A percentile compares a stretch with the other conserved stretches of the same genome.
Conservation (phyloP, 1,140 invertebrate genomes). For the Saccostrea glomerata region DNA sequence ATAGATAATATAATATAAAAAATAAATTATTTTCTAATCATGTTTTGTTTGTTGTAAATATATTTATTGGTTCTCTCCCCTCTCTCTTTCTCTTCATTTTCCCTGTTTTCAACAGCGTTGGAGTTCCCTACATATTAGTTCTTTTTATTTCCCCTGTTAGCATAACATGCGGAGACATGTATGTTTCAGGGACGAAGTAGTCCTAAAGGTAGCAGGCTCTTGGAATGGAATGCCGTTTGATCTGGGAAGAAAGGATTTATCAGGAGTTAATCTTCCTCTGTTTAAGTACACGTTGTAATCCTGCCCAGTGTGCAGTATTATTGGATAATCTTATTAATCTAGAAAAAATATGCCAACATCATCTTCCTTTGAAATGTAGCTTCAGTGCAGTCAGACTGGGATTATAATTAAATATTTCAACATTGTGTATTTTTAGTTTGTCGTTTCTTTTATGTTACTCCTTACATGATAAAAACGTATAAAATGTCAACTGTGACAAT, state of each 20-base stretch:
- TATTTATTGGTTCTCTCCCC: not conserved
- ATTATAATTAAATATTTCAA: slow-evolving; percentile 4
- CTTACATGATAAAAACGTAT: slow-evolving; percentile 26
- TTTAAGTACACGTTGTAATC: not conserved
- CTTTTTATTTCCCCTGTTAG: not conserved
- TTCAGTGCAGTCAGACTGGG: not conserved
- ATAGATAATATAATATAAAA: not conserved
- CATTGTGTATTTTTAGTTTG: not conserved
- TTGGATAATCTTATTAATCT: not conserved
- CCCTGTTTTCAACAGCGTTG: not conserved
- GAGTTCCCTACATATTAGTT: not conserved
- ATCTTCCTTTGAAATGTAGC: not conserved
- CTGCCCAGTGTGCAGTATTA: not conserved
- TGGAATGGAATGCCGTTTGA: slow-evolving; percentile 11
- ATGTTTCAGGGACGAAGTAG: not conserved
- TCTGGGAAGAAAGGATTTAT: not conserved
- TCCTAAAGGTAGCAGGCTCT: not conserved
- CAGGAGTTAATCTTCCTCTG: not conserved
- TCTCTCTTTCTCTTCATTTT: not conserved
- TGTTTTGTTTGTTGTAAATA: not conserved
- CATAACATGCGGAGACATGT: not conserved
- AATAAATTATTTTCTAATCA: not conserved
- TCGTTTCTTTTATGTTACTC: slow-evolving; percentile 18
- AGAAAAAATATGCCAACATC: not conserved
- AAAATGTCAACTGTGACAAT: slow-evolving; percentile 33